Conservation (phyloP, 2,113 vertebrate species). For the Amblyopsis rosae region DNA sequence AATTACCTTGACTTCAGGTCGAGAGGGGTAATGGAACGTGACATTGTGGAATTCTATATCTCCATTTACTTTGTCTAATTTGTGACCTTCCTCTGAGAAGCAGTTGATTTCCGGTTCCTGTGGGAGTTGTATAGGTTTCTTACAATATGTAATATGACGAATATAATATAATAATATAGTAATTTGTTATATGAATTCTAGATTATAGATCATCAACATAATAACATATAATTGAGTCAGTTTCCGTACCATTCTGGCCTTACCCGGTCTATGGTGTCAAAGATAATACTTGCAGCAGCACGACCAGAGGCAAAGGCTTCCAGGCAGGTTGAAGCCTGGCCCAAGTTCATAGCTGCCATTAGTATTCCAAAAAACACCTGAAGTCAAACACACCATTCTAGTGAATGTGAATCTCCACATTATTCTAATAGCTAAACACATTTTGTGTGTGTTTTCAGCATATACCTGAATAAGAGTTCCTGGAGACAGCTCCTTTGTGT, state of each 20-base stretch:
- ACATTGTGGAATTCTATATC: slow-evolving; percentile 78
- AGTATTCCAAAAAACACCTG: slow-evolving; percentile 81
- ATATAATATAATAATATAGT: too few species aligned
- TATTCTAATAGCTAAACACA: neutral
- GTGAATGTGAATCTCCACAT: too few species aligned
- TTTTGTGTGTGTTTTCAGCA: neutral
- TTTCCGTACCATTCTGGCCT: slow-evolving; percentile 8
- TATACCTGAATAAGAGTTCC: slow-evolving; percentile 78
- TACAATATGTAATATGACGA: too few species aligned
- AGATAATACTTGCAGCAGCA: slow-evolving; percentile 75
- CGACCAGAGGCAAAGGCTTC: slow-evolving; percentile 78
- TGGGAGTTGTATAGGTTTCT: neutral
- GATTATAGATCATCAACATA: neutral
- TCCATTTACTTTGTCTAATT: slow-evolving; percentile 74
- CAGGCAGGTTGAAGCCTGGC: slow-evolving; percentile 76
- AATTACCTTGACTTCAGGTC: slow-evolving; percentile 75
- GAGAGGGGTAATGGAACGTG: slow-evolving; percentile 74
- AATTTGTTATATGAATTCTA: neutral
- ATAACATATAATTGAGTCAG: neutral
- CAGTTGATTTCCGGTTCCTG: slow-evolving; percentile 78
- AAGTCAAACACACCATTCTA: neutral
- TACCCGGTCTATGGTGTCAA: slow-evolving; percentile 79
- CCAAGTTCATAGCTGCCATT: slow-evolving; percentile 74
- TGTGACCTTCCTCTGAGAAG: slow-evolving; percentile 76
- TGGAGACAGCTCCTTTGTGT: slow-evolving; percentile 74